Evolutionary conservation across 64 coral and sea anemone genomes (phyloP), one percentile per base, ranked within the genome.

Genomic region (Catalaphyllia jardinei): DNA sequence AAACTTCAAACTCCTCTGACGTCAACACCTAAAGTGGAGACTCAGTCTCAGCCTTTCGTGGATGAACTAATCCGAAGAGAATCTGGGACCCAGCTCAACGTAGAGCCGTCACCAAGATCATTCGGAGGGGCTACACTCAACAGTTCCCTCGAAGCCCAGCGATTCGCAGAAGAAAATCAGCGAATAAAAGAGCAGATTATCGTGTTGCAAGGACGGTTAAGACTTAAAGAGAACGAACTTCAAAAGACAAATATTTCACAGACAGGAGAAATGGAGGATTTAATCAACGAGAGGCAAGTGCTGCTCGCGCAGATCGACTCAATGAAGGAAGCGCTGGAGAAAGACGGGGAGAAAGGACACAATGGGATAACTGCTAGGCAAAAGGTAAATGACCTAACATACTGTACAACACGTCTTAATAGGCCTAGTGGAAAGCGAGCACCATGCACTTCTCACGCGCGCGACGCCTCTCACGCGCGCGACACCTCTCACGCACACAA

Each of bases 121-220:
- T 55, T 51, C 8, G 24, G 27, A 18, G 39, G 62, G 24, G 29
- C 39, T 10, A 25, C 74, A 19, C 50, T 74, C 24, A 87, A 86
- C 29, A 78, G 52, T 27, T 78, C 67, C 27, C 18, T 57, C 7
- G 93, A 91, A 60, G 77, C 84, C 15, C 93, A 91, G 64, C 74
- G 61, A 87, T 75, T 89, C 57, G 71, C 55, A 18, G 92, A 76
- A 75, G 92, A 93, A 89, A 87, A 93, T n/a, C 72, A 73, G 59
- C 87, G 87, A 71, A 93, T 93, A 67, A 93, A 82, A 20, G 87
- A 89, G 29, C 92, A 93, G 65, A 75, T 93, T 22, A 10, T 28
- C 16, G 81, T 85, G 1, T 85, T 85, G 22, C 81, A 85, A 71
- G 11, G 31, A 35, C 81, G 81, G 24, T 39, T 85, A 24, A 85